Base-by-base conservation (phyloP, 1,140 invertebrate genomes). In the Paramacrobiotus metropolitanus region DNA sequence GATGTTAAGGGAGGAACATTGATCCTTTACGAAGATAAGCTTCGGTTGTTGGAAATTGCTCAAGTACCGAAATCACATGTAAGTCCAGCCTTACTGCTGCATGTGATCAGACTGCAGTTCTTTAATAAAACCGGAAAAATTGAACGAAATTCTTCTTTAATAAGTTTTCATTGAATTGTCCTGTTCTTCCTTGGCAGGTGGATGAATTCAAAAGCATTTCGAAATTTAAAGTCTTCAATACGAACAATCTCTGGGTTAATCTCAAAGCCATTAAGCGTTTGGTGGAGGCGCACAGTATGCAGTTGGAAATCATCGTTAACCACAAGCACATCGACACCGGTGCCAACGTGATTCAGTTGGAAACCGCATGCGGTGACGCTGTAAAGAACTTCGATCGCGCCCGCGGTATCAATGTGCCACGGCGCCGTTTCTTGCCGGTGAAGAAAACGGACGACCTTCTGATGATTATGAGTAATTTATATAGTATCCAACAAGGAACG, bases 1-100 rank as follows among this genome's bases (percentile, higher is more conserved):
- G 95, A 99, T 73, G 92, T 99, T 29, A 99, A 99, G 79, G 94
- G 95, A 75, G 95, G 95, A 70, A 99, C 95, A 18, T 76, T 99
- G 1, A 94, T 98, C 60, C 82, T 93, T 68, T 97, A 96, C 72
- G 89, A 97, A 69, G 82, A 89, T 66, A 93, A 95, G 72, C 74
- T 98, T 29, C 76, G 92, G 62, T 76, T 99, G 29, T 77, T 99
- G 20, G 95, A 99, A 82, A 95, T 98, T 63, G 94, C 95, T 4
- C 95, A 99, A 80, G 95, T 99, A 1, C 93, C 94, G 0, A 90
- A 87, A 70, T 90, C 97, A 67, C 87, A 95, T 70, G 81, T 75
- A 70, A 67, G 71, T 69, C 3, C 30, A 2, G n/a, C n/a, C n/a
- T n/a, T n/a, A n/a, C n/a, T n/a, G n/a, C n/a, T n/a, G n/a, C n/a